Base-by-base conservation (phyloP, 2,888 invertebrate genomes). In the Harpalus rufipes region DNA sequence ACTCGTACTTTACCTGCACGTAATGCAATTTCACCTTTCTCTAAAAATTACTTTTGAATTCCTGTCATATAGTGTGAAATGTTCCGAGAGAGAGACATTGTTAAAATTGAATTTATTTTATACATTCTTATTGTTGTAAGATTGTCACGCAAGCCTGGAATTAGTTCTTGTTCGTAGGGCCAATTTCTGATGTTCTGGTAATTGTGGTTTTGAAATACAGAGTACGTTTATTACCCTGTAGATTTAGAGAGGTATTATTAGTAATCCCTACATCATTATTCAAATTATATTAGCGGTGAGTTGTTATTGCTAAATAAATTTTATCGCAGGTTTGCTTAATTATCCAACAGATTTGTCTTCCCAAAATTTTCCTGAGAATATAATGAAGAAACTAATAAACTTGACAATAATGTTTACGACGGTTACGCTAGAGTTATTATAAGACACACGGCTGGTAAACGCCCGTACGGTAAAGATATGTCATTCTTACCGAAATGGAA, bases 191-290 rank as follows among this genome's bases (percentile, higher is more conserved):
- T 63, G 68, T 39, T 68, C 39, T 39, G 14, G 68, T 68, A 68
- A 68, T 68, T 68, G 68, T 39, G n/a, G 39, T 68, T 32, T 68
- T 68, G 68, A 68, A 68, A 68, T 68, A 68, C 25, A n/a, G 68
- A 68, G 68, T 68, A 14, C 68, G 68, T 8, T 68, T 68, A 68
- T 68, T 68, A 68, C 68, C 68, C 25, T 32, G 68, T 39, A 68
- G 39, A 68, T 68, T 68, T 68, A 68, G 39, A 14, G 68, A n/a
- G 32, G 68, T 39, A 39, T 68, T 68, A 68, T 68, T 68, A 68
- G 68, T 68, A 68, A 68, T 68, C 68, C 32, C 39, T 39, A 68
- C 14, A 68, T 68, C 68, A 68, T 68, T 68, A 68, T 68, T 68
- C 68, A 68, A 68, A 68, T 68, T 68, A 68, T 32, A 68, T 68